phyloP scores from a whole-genome alignment of 2,888 invertebrate species.

The Cloeon dipterum region DNA sequence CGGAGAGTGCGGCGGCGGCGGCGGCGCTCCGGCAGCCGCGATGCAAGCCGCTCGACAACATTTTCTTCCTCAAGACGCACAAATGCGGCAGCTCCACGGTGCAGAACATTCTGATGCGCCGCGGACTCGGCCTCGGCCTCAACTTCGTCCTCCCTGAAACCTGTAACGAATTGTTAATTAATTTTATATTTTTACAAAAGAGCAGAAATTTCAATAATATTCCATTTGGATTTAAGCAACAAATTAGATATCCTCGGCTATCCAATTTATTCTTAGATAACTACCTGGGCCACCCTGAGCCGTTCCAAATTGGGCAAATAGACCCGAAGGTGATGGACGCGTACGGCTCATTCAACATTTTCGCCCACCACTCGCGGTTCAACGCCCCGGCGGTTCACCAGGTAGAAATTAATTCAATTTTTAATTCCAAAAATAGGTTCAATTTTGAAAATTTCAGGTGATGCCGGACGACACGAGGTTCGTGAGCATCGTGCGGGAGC shows the following conservation, averaged over 20 bases:
- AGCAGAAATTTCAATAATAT: too few species aligned
- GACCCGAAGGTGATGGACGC: too few species aligned
- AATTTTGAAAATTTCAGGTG: too few species aligned
- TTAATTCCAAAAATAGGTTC: too few species aligned
- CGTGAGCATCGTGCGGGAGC: conserved; percentile 3
- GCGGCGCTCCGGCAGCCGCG: too few species aligned
- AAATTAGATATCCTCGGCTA: conserved; percentile 5
- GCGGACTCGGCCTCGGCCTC: conserved; percentile 4
- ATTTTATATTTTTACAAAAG: too few species aligned
- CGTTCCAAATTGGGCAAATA: too few species aligned
- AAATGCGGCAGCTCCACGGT: conserved; percentile 8
- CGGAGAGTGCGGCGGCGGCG: too few species aligned
- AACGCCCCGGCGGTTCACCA: too few species aligned
- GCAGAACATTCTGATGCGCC: conserved; percentile 8
- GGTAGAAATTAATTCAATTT: too few species aligned
- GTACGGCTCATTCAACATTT: conserved; percentile 7
- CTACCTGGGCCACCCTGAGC: too few species aligned
- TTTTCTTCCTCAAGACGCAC: conserved; percentile 9
- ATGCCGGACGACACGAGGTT: background rate
- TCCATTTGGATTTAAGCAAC: conserved; percentile 8
- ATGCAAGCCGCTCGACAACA: background rate
- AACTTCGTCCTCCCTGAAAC: conserved; percentile 7
- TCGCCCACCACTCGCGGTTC: conserved; percentile 8
- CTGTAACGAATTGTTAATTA: too few species aligned
- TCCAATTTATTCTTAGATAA: conserved; percentile 3